phyloP scores from a whole-genome alignment of 2,797 vertebrate species.

The Sebastes jordani region DNA sequence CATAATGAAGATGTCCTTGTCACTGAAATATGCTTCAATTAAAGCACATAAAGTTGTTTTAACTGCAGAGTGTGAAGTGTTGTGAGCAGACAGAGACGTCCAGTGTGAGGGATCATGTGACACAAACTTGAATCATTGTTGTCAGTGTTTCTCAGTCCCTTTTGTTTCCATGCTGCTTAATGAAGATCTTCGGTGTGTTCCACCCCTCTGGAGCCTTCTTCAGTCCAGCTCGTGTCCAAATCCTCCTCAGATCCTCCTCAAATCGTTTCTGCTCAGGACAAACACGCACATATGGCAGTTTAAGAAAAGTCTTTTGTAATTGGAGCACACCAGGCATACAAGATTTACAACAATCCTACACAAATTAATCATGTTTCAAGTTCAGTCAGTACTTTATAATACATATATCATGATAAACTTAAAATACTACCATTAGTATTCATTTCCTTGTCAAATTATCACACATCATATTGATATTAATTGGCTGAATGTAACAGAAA shows the following conservation, averaged over 20 bases:
- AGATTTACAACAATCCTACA: neutral
- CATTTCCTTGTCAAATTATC: neutral
- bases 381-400: neutral
- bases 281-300: conserved; percentile 9
- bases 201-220: conserved; percentile 88
- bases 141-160: conserved; percentile 47
- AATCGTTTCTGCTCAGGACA: conserved; percentile 81
- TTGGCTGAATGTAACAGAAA: neutral
- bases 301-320: neutral
- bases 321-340: neutral
- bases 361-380: neutral
- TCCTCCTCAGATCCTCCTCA: conserved; percentile 86
- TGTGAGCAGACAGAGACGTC: neutral
- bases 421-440: neutral
- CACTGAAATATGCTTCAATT: neutral
- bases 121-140: neutral
- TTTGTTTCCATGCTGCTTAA: conserved; percentile 74
- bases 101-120: neutral
- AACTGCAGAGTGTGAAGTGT: neutral
- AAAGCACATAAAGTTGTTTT: neutral
- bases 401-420: neutral
- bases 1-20: neutral
- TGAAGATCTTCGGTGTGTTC: conserved; percentile 88
- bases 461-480: neutral
- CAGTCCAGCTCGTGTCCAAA: conserved; percentile 90